These are phyloP conservation scores for Camelus dromedarius DNA, from an alignment of 2,113 vertebrate species.

Conservation along the genomic window DNA sequence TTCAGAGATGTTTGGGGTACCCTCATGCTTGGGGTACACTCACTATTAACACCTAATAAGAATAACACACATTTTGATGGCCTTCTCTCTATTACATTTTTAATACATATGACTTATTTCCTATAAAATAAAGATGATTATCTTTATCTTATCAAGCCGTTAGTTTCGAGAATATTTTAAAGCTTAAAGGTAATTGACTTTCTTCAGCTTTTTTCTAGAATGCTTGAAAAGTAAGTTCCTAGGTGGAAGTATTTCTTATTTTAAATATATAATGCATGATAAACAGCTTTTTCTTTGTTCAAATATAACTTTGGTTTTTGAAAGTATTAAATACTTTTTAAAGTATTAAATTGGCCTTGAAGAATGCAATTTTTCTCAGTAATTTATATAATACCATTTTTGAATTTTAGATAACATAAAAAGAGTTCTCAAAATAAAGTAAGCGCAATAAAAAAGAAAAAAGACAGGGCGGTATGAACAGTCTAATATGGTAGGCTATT, in stretches of 20 bases:
- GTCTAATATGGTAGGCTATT: neutral
- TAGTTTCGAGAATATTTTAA: neutral
- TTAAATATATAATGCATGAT: neutral
- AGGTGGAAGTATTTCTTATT: neutral
- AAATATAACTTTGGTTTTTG: neutral
- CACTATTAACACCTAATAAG: neutral
- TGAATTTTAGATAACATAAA: neutral
- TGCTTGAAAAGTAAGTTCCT: neutral
- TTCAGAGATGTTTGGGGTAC: neutral
- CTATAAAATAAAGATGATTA: neutral
- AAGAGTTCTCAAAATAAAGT: neutral
- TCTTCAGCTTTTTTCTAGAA: neutral
- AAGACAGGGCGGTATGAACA: neutral
- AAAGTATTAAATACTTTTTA: neutral
- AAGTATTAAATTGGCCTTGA: neutral
- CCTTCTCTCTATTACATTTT: neutral
- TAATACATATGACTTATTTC: neutral
- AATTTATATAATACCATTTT: neutral
- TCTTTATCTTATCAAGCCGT: neutral
- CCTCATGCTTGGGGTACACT: neutral
- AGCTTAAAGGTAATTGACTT: neutral
- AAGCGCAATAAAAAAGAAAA: neutral
- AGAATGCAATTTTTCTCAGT: neutral
- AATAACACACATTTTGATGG: neutral
- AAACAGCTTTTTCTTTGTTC: neutral